These are phyloP conservation scores for Diceros bicornis DNA, from an alignment of 2,797 vertebrate species.

Conservation along the genomic window DNA sequence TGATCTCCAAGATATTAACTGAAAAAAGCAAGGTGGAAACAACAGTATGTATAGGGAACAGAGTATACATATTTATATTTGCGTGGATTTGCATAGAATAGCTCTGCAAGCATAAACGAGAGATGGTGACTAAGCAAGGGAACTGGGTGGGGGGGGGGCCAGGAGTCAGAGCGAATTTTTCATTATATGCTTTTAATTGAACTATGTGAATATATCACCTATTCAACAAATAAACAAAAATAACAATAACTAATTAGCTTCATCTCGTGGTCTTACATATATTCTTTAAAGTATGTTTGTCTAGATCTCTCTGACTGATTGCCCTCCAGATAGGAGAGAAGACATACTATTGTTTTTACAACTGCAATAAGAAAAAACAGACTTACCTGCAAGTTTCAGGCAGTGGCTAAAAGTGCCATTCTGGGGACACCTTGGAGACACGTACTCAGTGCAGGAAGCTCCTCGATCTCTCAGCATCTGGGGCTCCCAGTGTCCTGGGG, in stretches of 20 bases:
- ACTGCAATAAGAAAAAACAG: background rate
- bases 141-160: background rate
- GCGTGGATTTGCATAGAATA: background rate
- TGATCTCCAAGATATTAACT: background rate
- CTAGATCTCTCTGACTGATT: background rate
- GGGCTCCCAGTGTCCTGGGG: too few relatives aligned
- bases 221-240: background rate
- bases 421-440: background rate
- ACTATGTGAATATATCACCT: background rate
- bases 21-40: background rate
- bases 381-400: background rate
- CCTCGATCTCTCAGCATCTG: background rate
- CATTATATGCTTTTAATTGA: background rate
- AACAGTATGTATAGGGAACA: background rate
- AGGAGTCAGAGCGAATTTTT: background rate
- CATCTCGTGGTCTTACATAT: background rate
- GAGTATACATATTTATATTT: background rate
- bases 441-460: background rate
- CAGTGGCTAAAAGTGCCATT: background rate
- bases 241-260: slow-evolving; percentile 5
- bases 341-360: background rate
- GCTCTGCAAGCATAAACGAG: background rate
- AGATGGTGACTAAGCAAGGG: background rate
- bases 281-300: background rate
- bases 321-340: background rate